Conservation (phyloP, 2,797 vertebrate genomes). For the Hippopotamyrus pictus region DNA sequence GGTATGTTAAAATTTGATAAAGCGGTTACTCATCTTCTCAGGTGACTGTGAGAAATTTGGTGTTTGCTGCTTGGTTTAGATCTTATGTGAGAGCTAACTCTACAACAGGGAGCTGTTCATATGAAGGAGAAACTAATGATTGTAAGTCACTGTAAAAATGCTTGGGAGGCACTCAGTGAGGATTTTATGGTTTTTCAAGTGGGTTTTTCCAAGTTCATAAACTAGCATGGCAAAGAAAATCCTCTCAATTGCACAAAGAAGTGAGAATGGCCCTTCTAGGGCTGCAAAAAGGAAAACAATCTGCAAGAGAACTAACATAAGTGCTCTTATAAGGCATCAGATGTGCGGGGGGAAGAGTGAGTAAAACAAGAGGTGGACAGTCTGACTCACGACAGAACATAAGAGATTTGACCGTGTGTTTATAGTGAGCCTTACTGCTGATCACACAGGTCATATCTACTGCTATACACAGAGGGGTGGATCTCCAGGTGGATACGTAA, state of each 20-base stretch:
- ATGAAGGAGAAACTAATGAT: neutral
- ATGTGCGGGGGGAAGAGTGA: neutral
- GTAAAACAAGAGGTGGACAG: neutral
- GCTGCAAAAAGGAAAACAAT: neutral
- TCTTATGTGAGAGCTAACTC: neutral
- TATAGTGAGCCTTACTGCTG: neutral
- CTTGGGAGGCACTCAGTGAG: neutral
- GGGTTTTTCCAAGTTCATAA: neutral
- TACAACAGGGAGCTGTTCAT: neutral
- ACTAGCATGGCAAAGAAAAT: neutral
- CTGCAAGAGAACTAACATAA: neutral
- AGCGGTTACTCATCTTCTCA: neutral
- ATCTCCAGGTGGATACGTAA: neutral
- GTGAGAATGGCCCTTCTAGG: neutral
- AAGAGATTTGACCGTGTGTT: neutral
- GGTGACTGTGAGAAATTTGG: neutral
- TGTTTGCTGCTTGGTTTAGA: neutral
- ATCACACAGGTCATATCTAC: neutral
- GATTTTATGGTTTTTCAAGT: neutral
- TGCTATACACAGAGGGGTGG: neutral
- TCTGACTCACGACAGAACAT: neutral
- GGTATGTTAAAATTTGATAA: neutral
- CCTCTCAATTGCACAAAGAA: neutral
- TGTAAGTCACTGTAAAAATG: neutral
- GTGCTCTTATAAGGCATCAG: neutral